Evolutionary conservation across 2,113 vertebrate genomes (phyloP).

Genomic region (Oryzias javanicus): DNA sequence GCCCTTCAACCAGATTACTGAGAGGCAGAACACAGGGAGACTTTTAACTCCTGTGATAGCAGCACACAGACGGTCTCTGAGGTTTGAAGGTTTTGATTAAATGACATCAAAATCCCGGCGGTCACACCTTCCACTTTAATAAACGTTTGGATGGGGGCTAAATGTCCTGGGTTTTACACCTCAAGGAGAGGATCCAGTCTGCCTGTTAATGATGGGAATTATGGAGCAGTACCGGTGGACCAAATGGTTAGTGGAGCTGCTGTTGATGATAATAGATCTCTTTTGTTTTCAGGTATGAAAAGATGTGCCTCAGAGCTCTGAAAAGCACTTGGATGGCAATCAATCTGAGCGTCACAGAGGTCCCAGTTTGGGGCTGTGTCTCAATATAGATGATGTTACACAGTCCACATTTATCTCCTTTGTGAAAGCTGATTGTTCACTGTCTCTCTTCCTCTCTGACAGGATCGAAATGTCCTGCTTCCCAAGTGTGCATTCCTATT

Average conservation of each 20-base stretch:
- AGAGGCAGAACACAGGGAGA: constrained; percentile 19
- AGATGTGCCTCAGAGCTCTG: neutral
- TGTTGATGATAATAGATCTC: constrained; percentile 7
- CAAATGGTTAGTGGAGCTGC: constrained; percentile 10
- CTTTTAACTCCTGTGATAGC: neutral
- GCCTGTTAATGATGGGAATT: constrained; percentile 33
- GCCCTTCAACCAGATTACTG: constrained; percentile 32
- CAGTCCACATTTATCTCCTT: constrained; percentile 8
- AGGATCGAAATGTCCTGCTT: constrained; percentile 10
- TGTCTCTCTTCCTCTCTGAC: constrained; percentile 3
- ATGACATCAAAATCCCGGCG: constrained; percentile 24
- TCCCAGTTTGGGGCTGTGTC: neutral
- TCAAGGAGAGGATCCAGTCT: constrained; percentile 12
- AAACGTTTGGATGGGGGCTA: constrained; percentile 47
- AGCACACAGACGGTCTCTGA: constrained; percentile 31
- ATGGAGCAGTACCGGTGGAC: constrained; percentile 4
- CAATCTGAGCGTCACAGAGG: neutral
- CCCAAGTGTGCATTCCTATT: neutral
- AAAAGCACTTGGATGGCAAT: neutral
- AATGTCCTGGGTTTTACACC: constrained; percentile 32
- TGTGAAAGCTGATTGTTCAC: constrained; percentile 14
- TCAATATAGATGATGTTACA: constrained; percentile 10
- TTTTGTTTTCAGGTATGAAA: neutral
- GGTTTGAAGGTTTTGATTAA: constrained; percentile 6
- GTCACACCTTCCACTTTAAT: constrained; percentile 41